phyloP scores from a whole-genome alignment of 92 coral and sea anemone species.

The Diadumene lineata region DNA sequence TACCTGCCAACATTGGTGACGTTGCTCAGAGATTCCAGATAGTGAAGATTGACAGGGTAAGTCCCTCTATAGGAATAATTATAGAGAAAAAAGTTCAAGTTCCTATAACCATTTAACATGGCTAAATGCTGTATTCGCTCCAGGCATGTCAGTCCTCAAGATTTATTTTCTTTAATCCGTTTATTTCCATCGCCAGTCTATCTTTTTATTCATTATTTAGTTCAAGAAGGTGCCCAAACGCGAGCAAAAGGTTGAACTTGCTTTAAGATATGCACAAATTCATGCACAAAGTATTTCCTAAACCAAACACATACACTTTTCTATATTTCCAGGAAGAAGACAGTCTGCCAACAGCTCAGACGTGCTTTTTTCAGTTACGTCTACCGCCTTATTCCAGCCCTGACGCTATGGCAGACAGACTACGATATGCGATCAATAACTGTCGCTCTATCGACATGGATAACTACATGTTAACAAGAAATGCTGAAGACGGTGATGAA shows the following conservation, averaged over 20 bases:
- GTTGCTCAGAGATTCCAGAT: slow-evolving; percentile 85
- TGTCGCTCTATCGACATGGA: slow-evolving; percentile 90
- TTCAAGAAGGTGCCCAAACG: too few relatives aligned
- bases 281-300: too few relatives aligned
- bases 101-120: too few relatives aligned
- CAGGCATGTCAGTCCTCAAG: too few relatives aligned
- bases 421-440: slow-evolving; percentile 84
- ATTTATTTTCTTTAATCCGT: too few relatives aligned
- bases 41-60: slow-evolving; percentile 79
- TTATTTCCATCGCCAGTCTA: too few relatives aligned
- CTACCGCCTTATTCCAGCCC: slow-evolving; percentile 77
- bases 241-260: too few relatives aligned
- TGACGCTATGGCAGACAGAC: slow-evolving; percentile 72
- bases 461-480: slow-evolving; percentile 84
- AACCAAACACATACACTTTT: not conserved
- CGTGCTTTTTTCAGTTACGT: slow-evolving; percentile 89
- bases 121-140: too few relatives aligned
- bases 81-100: too few relatives aligned
- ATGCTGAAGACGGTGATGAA: slow-evolving; percentile 70
- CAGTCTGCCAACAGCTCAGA: slow-evolving; percentile 86
- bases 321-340: slow-evolving; percentile 57
- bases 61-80: too few relatives aligned
- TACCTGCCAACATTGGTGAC: slow-evolving; percentile 79
- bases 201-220: too few relatives aligned
- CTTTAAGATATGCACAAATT: too few relatives aligned